Evolutionary conservation across 2,888 invertebrate genomes (phyloP).

Genomic region (Keiferia lycopersicella): DNA sequence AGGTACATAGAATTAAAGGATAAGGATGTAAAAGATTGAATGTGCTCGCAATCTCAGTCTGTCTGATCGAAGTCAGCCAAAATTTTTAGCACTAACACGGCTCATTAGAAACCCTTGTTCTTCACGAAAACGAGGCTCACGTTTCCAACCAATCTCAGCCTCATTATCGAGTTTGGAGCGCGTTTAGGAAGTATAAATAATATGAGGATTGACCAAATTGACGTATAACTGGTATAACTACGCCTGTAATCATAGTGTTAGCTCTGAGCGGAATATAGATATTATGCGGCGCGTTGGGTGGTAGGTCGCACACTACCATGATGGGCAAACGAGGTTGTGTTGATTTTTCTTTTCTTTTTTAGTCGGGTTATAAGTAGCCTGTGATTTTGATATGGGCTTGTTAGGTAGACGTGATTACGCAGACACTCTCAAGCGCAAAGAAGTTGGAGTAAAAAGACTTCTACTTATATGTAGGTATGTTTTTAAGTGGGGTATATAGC

Average conservation of each 20-base stretch:
- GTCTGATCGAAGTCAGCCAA: not conserved
- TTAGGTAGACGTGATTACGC: not conserved
- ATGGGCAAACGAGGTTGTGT: not conserved
- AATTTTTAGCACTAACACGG: constrained; percentile 22
- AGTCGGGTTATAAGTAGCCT: constrained; percentile 19
- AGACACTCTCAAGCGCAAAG: no score
- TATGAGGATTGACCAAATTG: constrained; percentile 28
- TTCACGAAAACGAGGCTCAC: constrained; percentile 44
- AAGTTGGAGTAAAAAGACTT: no score
- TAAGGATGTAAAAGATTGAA: no score
- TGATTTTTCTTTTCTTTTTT: not conserved
- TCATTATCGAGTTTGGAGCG: constrained; percentile 75
- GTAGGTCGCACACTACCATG: constrained; percentile 9
- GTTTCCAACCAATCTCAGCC: constrained; percentile 59
- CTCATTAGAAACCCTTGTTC: constrained; percentile 45
- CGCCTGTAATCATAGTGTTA: constrained; percentile 31
- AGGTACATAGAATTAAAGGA: no score
- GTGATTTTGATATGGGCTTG: constrained; percentile 1
- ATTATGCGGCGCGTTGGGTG: constrained; percentile 31
- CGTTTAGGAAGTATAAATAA: constrained; percentile 73
- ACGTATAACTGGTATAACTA: constrained; percentile 24
- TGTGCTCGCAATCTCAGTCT: no score
- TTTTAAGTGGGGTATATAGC: no score
- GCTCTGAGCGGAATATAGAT: constrained; percentile 29
- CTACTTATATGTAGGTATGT: no score